phyloP scores from a whole-genome alignment of 2,113 vertebrate genomes.

The Strigops habroptila region DNA sequence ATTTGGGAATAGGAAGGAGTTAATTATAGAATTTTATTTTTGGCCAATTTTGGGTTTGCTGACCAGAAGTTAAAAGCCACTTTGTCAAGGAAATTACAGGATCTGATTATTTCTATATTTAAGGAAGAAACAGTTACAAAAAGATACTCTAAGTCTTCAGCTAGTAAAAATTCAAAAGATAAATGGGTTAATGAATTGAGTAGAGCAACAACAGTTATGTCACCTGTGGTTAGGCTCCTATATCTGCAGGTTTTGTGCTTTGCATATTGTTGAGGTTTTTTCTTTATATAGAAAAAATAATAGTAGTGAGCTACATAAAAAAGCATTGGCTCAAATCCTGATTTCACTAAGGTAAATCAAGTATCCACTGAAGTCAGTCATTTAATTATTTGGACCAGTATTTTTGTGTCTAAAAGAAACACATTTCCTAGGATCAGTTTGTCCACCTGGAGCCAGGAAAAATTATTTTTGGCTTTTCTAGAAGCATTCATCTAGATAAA shows the following conservation, averaged over 20 bases:
- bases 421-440: background rate
- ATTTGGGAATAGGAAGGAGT: background rate
- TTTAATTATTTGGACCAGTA: background rate
- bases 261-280: background rate
- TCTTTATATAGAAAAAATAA: background rate
- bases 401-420: background rate
- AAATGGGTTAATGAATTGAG: background rate
- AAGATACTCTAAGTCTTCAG: background rate
- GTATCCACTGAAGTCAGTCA: background rate
- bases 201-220: background rate
- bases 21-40: background rate
- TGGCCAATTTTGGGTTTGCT: background rate
- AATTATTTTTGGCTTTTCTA: background rate
- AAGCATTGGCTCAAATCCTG: background rate
- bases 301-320: background rate
- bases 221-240: background rate
- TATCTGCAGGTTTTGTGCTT: background rate
- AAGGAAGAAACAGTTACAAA: background rate
- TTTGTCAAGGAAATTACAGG: background rate
- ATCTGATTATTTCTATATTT: background rate
- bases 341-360: background rate
- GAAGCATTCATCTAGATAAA: background rate
- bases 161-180: background rate
- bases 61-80: background rate
- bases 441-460: background rate